These are phyloP conservation scores for Dicyrtomina minuta DNA, from an alignment of 2,888 invertebrate species.

Conservation along the genomic window DNA sequence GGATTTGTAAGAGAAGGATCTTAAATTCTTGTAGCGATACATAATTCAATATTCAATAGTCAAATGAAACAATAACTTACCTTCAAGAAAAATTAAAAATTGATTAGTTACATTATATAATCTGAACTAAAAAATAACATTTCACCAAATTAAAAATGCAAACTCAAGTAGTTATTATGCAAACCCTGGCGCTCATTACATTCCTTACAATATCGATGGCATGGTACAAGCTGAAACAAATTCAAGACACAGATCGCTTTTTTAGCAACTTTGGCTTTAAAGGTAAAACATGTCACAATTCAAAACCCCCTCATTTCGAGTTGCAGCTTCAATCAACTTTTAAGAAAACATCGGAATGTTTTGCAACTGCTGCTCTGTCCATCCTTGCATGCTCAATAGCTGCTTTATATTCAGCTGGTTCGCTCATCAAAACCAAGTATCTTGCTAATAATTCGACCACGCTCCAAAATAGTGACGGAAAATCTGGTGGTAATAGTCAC, in stretches of 20 bases:
- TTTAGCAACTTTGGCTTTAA: no score
- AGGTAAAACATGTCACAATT: background rate
- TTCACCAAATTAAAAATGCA: background rate
- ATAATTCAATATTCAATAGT: no score
- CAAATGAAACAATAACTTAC: no score
- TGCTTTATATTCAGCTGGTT: background rate
- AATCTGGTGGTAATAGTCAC: no score
- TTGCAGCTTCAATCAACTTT: background rate
- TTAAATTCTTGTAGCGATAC: no score
- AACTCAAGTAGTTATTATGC: background rate
- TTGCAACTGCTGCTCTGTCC: background rate
- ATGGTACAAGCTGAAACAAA: background rate
- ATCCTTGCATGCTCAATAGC: background rate
- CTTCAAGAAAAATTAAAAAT: no score
- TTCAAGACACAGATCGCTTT: background rate
- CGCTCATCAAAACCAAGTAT: no score
- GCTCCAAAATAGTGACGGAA: no score
- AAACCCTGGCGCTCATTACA: background rate
- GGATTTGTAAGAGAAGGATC: no score
- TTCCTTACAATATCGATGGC: background rate
- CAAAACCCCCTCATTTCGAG: background rate
- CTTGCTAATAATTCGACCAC: no score
- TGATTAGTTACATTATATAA: no score
- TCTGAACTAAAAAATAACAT: no score
- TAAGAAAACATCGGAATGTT: background rate